These are phyloP conservation scores for Lissocephala sabroskyi DNA, from an alignment of 2,888 invertebrate genomes.

Conservation along the genomic window DNA sequence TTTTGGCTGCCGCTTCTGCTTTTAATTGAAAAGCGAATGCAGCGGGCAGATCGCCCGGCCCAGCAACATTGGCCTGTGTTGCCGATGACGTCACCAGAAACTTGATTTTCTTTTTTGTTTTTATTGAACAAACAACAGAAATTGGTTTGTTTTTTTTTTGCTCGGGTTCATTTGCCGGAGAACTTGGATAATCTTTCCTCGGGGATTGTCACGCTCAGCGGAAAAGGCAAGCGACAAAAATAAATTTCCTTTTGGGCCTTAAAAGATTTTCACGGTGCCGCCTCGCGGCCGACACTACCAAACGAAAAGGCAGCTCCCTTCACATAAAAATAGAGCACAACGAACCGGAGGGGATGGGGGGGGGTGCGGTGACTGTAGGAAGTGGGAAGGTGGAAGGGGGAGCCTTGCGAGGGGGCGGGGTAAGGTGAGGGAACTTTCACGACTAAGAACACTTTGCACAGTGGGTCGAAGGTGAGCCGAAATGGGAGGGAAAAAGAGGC, in stretches of 20 bases:
- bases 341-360: neutral
- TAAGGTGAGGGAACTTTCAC: conserved; percentile 34
- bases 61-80: conserved; percentile 7
- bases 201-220: conserved; percentile 52
- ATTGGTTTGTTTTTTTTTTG: conserved; percentile 7
- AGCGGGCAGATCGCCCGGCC: conserved; percentile 44
- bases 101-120: conserved; percentile 5
- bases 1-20: conserved; percentile 30
- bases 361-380: conserved; percentile 47
- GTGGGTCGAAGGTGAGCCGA: too few relatives aligned
- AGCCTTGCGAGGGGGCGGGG: conserved; percentile 4
- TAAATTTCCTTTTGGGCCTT: conserved; percentile 21
- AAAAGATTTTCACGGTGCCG: conserved; percentile 26
- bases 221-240: conserved; percentile 32
- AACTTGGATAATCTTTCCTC: too few relatives aligned
- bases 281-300: too few relatives aligned
- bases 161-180: conserved; percentile 34
- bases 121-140: conserved; percentile 55
- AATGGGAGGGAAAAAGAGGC: too few relatives aligned
- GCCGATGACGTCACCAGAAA: conserved; percentile 48
- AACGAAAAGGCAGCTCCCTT: too few relatives aligned
- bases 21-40: conserved; percentile 66
- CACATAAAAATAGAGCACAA: neutral
- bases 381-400: conserved; percentile 35
- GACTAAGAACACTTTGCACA: conserved; percentile 21